Conservation (phyloP, 2,888 invertebrate species). For the Dromius quadrimaculatus region DNA sequence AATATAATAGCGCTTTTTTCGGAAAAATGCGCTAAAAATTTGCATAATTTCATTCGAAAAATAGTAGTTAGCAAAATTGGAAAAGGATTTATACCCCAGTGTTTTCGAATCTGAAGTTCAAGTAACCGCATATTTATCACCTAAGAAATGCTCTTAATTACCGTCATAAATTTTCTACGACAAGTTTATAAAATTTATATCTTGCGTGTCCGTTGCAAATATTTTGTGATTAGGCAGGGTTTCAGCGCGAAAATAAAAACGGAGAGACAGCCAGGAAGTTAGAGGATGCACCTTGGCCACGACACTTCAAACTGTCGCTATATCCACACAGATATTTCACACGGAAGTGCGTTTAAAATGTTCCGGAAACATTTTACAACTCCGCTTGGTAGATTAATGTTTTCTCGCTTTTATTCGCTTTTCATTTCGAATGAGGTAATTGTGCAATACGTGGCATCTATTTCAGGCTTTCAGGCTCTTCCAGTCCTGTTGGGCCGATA, state of each 20-base stretch:
- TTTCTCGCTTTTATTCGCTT: too few species aligned
- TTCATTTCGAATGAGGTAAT: too few species aligned
- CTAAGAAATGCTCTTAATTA: slow-evolving; percentile 47
- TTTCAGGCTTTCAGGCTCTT: too few species aligned
- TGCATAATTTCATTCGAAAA: slow-evolving; percentile 15
- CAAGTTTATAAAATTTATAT: slow-evolving; percentile 50
- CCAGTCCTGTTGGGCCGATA: too few species aligned
- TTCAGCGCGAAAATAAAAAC: slow-evolving; percentile 14
- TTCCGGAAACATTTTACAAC: too few species aligned
- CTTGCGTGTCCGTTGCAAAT: slow-evolving; percentile 49
- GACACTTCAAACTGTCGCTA: slow-evolving; percentile 5
- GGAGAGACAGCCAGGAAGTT: neutral
- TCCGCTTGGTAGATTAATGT: too few species aligned
- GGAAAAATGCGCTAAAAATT: neutral
- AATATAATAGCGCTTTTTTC: too few species aligned
- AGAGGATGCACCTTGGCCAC: slow-evolving; percentile 1
- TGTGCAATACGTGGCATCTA: too few species aligned
- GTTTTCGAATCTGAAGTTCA: slow-evolving; percentile 42
- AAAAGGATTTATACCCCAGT: slow-evolving; percentile 13
- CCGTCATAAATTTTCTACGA: slow-evolving; percentile 42
- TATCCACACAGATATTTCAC: neutral
- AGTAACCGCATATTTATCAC: slow-evolving; percentile 47
- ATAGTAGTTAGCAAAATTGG: slow-evolving; percentile 23
- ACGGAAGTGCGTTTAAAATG: too few species aligned
- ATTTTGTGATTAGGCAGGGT: slow-evolving; percentile 41